Evolutionary conservation across 2,888 invertebrate species (phyloP).

Genomic region (Diarsia dahlii): DNA sequence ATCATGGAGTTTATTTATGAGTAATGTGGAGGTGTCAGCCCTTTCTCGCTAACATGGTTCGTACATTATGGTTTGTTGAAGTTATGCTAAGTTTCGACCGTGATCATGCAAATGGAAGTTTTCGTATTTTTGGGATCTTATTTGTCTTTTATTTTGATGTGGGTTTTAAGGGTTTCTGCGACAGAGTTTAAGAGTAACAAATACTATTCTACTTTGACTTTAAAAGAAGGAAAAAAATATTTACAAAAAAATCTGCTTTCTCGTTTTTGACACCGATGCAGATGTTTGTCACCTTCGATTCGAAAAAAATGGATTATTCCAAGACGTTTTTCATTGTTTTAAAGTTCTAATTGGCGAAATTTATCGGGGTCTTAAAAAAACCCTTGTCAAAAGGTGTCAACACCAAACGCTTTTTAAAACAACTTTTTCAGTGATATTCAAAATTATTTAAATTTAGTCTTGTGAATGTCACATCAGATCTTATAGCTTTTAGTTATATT

Average conservation of each 20-base stretch:
- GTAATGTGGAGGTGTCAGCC: conserved; percentile 44
- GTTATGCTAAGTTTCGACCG: conserved; percentile 55
- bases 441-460: conserved; percentile 28
- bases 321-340: conserved; percentile 6
- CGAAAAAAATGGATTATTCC: neutral
- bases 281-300: neutral
- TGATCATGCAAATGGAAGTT: conserved; percentile 56
- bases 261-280: neutral
- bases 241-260: neutral
- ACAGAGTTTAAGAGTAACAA: neutral
- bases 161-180: neutral
- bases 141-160: conserved; percentile 6
- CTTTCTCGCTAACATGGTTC: conserved; percentile 52
- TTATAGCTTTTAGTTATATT: neutral
- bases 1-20: conserved; percentile 50
- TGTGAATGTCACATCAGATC: neutral
- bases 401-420: conserved; percentile 10
- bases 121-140: conserved; percentile 32
- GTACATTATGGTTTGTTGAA: conserved; percentile 53
- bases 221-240: neutral
- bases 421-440: conserved; percentile 19
- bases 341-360: conserved; percentile 38
- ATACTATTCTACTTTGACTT: neutral
- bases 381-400: conserved; percentile 56
- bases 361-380: conserved; percentile 15